phyloP scores from a whole-genome alignment of 2,888 invertebrate genomes.

The Incurvaria masculella region DNA sequence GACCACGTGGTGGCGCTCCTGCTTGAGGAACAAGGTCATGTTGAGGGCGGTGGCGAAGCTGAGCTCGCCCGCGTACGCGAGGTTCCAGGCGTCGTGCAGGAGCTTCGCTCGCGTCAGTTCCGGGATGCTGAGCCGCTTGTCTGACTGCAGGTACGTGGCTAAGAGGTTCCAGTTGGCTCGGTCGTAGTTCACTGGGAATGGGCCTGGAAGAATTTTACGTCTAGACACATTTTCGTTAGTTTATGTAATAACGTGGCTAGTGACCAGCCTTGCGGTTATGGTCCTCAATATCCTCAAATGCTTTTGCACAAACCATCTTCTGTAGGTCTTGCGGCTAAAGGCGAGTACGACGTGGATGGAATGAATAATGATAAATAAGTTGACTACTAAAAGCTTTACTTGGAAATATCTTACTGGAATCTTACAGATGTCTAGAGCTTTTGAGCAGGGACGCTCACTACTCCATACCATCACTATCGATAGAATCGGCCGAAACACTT shows the following conservation, averaged over 20 bases:
- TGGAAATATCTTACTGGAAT: too few relatives aligned
- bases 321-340: too few relatives aligned
- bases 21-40: conserved; percentile 72
- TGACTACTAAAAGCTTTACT: too few relatives aligned
- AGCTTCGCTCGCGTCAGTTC: conserved; percentile 71
- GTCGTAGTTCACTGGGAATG: conserved; percentile 83
- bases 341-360: too few relatives aligned
- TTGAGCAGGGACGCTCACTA: too few relatives aligned
- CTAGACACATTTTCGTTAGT: conserved; percentile 3
- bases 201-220: conserved; percentile 51
- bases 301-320: too few relatives aligned
- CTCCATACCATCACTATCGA: too few relatives aligned
- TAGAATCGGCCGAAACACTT: too few relatives aligned
- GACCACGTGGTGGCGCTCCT: conserved; percentile 70
- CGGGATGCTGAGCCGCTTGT: conserved; percentile 57
- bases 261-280: not conserved
- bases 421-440: too few relatives aligned
- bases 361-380: too few relatives aligned
- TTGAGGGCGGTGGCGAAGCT: conserved; percentile 73
- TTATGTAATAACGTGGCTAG: too few relatives aligned
- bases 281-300: not conserved
- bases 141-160: conserved; percentile 59
- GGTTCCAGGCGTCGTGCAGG: conserved; percentile 74
- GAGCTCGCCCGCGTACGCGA: conserved; percentile 74
- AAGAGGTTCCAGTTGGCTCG: conserved; percentile 72